phyloP scores from a whole-genome alignment of 1,140 invertebrate genomes.

The Brachionus asplanchnoidis region DNA sequence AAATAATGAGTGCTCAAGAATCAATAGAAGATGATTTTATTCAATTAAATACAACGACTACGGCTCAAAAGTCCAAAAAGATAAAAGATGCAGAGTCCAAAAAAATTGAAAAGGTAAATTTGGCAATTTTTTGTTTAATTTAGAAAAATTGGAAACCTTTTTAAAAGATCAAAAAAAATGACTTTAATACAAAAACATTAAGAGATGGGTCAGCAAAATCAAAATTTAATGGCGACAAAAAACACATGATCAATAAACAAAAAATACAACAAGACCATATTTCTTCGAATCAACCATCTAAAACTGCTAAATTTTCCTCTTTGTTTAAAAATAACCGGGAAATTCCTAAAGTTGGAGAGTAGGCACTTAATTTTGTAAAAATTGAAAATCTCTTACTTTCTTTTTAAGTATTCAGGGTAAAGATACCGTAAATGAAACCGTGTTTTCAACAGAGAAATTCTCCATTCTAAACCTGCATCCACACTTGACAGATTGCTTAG shows the following conservation, averaged over 20 bases:
- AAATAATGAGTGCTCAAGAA: neutral
- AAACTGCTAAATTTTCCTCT: constrained; percentile 34
- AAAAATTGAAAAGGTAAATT: neutral
- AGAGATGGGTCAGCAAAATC: no score
- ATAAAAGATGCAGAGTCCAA: neutral
- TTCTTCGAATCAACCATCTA: neutral
- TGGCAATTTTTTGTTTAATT: no score
- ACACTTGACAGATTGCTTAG: neutral
- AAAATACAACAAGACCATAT: neutral
- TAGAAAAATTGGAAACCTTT: no score
- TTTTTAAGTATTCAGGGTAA: constrained; percentile 12
- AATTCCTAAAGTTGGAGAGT: constrained; percentile 40
- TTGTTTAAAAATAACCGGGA: constrained; percentile 35
- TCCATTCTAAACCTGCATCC: neutral
- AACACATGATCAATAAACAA: neutral
- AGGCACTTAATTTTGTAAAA: neutral
- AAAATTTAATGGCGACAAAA: no score
- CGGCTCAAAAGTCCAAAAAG: neutral
- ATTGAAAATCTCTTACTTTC: neutral
- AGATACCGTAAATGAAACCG: neutral
- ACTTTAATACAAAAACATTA: no score
- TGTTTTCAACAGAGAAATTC: constrained; percentile 17
- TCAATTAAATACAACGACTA: neutral
- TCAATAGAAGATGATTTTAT: neutral
- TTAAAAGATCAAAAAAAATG: no score